Base-by-base conservation (phyloP, 2,113 vertebrate genomes). In the Silurus meridionalis region DNA sequence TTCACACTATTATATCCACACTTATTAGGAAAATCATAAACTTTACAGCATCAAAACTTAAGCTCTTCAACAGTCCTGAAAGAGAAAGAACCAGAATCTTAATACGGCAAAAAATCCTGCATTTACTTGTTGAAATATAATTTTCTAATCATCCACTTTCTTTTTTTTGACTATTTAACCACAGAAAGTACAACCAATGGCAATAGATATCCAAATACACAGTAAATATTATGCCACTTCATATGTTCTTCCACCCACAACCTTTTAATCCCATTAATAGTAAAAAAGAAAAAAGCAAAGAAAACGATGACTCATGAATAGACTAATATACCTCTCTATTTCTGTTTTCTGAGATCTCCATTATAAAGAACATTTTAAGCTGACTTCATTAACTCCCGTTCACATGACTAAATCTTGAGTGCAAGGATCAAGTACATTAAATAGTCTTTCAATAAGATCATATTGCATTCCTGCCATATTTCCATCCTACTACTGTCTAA, bases 161-260 rank as follows among this genome's bases (percentile, higher is more conserved):
- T 23, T 81, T 82, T 82, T 48, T n/a, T 2, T 48, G 19, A 9
- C 23, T 81, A 11, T n/a, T 69, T 83, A 9, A 69, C 81, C 23
- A 82, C 23, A 28, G 11, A 69, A 66, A 48, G 28, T 64, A 83
- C 28, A 55, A 58, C 15, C 37, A 79, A 58, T 79, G 55, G 4
- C 75, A 78, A 13, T 1, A 79, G 9, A 37, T 79, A 7, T 61
- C 14, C 9, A 61, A 55, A 61, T 10, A 58, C 10, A 60, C 13
- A 28, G 13, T 21, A 11, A 61, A 13, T 57, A 48, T 80, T 80
- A 80, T 83, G 81, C 50, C 64, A 83, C 28, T 46, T 58, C 66
- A 46, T 55, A 74, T 52, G 37, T 46, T 50, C 58, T 83, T 28
- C 66, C 82, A 52, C 52, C 25, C n/a, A 58, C 66, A 72, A 69